Percentiles rank a stretch among this genome's conserved stretches.
Conservation (phyloP, 1,140 invertebrate genomes). For the Brevipalpus yothersi region DNA sequence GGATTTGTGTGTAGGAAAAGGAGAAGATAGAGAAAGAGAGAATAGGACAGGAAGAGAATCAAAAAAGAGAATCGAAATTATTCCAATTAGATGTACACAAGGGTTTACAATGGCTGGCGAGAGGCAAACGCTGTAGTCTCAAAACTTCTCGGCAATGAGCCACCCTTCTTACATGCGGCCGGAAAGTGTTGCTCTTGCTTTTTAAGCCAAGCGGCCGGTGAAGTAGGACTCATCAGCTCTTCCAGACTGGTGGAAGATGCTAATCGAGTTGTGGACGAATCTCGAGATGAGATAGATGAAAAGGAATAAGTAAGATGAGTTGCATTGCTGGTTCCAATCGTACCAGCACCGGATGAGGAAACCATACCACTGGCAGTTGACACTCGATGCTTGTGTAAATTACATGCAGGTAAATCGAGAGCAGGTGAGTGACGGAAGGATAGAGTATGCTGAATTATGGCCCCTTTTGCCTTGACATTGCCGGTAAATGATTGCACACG, state of each 20-base stretch:
- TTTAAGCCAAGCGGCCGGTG: constrained; percentile 33
- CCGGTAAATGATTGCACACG: constrained; percentile 13
- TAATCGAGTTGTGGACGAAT: neutral
- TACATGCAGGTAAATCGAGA: neutral
- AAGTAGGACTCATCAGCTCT: constrained; percentile 22
- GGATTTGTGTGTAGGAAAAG: neutral
- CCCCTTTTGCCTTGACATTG: neutral
- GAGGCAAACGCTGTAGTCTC: constrained; percentile 18
- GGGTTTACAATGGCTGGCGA: no score
- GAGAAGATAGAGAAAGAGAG: neutral
- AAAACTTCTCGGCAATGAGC: constrained; percentile 48
- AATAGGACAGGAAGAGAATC: neutral
- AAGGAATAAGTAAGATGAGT: no score
- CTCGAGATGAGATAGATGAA: neutral
- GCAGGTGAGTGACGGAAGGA: constrained; percentile 7
- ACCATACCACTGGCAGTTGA: no score
- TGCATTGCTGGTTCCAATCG: no score
- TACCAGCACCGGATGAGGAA: no score
- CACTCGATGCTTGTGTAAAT: neutral
- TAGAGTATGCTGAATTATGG: constrained; percentile 4
- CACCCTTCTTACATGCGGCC: constrained; percentile 32
- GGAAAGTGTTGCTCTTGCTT: constrained; percentile 28
- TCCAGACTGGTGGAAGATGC: constrained; percentile 7
- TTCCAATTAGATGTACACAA: neutral
- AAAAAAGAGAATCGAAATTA: neutral